Evolutionary conservation across 2,113 vertebrate genomes (phyloP).

Genomic region (Promerops cafer): DNA sequence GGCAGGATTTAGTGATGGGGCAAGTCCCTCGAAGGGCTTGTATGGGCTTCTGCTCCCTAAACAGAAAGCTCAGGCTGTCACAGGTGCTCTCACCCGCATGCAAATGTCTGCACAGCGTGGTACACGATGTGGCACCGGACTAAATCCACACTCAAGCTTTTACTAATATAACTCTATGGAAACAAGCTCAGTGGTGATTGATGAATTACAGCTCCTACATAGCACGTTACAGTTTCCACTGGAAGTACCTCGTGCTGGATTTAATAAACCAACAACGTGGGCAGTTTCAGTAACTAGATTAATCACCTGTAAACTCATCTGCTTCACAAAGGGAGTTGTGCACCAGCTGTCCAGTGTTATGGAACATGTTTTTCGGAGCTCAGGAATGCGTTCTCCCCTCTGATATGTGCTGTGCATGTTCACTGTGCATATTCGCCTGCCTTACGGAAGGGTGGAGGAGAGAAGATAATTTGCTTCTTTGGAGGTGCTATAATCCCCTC

Average conservation of each 20-base stretch:
- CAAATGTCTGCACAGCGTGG: fast-evolving
- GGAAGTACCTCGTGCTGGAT: not conserved
- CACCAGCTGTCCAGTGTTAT: fast-evolving
- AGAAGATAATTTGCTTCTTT: not conserved
- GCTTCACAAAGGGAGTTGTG: not conserved
- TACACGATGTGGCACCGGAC: not conserved
- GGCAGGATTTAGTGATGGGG: not conserved
- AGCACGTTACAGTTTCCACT: not conserved
- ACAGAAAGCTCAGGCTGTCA: not conserved
- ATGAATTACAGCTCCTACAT: constrained; percentile 17
- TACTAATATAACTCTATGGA: constrained; percentile 31
- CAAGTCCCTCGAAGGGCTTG: not conserved
- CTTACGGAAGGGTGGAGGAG: not conserved
- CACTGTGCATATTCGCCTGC: not conserved
- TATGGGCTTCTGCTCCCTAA: not conserved
- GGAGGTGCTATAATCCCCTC: not conserved
- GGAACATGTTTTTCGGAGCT: not conserved
- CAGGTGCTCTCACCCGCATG: not conserved
- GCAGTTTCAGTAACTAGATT: not conserved
- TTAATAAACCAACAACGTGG: not conserved
- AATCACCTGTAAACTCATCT: not conserved
- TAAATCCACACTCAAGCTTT: not conserved
- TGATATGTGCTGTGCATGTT: not conserved
- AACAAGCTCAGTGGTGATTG: constrained; percentile 8
- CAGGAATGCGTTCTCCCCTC: not conserved